These are phyloP conservation scores for Zaprionus tsacasi DNA, from an alignment of 1,140 invertebrate species.

Conservation along the genomic window DNA sequence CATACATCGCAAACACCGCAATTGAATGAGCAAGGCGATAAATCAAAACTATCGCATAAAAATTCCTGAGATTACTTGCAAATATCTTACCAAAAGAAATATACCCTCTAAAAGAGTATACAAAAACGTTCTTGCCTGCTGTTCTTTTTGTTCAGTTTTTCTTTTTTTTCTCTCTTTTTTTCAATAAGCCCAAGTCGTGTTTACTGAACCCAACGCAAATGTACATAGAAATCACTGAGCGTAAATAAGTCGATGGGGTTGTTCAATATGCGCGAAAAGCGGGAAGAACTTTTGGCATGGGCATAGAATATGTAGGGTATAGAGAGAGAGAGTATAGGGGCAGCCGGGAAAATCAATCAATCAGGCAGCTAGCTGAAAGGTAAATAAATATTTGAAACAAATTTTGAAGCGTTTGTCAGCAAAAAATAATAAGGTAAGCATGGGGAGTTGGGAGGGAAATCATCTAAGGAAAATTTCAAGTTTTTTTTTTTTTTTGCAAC, in stretches of 20 bases:
- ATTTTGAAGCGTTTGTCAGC: constrained; percentile 9
- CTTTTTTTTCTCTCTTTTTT: not conserved
- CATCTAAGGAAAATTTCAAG: not conserved
- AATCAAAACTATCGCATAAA: no score
- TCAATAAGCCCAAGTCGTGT: constrained; percentile 22
- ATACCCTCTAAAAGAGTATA: no score
- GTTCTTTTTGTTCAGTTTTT: not conserved
- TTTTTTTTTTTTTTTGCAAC: not conserved
- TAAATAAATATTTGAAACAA: constrained; percentile 35
- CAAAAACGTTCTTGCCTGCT: no score
- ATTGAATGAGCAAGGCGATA: no score
- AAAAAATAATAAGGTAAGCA: not conserved
- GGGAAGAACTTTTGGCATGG: not conserved
- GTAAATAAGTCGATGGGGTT: constrained; percentile 32
- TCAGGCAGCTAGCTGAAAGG: constrained; percentile 22
- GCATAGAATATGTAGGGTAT: not conserved
- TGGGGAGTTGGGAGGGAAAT: not conserved
- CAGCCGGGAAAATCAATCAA: constrained; percentile 32
- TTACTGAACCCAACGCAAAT: constrained; percentile 39
- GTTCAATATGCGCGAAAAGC: constrained; percentile 18
- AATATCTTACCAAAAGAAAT: no score
- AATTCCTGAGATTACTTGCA: no score
- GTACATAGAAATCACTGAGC: constrained; percentile 37
- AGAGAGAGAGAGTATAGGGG: not conserved
- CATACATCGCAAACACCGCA: no score